Base-by-base conservation (phyloP, 2,888 invertebrate genomes). In the Camponotus fellah region DNA sequence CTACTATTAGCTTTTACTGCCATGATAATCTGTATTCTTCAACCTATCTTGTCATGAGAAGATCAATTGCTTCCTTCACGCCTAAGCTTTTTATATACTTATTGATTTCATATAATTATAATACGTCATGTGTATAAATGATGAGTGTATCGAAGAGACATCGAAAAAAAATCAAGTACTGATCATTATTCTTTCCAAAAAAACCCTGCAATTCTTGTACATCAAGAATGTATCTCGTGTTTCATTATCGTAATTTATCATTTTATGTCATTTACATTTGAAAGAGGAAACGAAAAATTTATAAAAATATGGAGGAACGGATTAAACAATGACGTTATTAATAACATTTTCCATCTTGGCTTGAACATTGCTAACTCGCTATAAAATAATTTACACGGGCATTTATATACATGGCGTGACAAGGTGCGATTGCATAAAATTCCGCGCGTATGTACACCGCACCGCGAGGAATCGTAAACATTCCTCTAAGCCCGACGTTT, bases 1-100 rank as follows among this genome's bases (percentile, higher is more conserved):
- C 83, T 88, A 91, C 83, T 69, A 82, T 81, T 84, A 68, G 74
- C 85, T 85, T 87, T 85, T 82, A 83, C 76, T 82, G 85, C 86
- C 85, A 65, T 0, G 37, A 3, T 43, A 56, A 53, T 17, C 75
- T 79, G 69, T 82, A 12, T 43, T 26, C 26, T 26, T 26, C 26
- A 2, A 26, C 26, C 21, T 77, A 46, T 83, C 49, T 46, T n/a
- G n/a, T n/a, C 34, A 17, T 26, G 53, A 56, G n/a, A 65, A 34
- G 21, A 60, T 32, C 32, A 17, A 74, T 71, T 6, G 12, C 21
- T 46, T 46, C 6, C 10, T 34, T 75, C 46, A 34, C 14, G 12
- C 32, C n/a, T n/a, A n/a, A 14, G 12, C 34, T 4, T 40, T 5
- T 26, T 26, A 26, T 26, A 14, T 32, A 43, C n/a, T 17, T 34